phyloP scores from a whole-genome alignment of 2,888 invertebrate genomes.

The Torymus auratus region DNA sequence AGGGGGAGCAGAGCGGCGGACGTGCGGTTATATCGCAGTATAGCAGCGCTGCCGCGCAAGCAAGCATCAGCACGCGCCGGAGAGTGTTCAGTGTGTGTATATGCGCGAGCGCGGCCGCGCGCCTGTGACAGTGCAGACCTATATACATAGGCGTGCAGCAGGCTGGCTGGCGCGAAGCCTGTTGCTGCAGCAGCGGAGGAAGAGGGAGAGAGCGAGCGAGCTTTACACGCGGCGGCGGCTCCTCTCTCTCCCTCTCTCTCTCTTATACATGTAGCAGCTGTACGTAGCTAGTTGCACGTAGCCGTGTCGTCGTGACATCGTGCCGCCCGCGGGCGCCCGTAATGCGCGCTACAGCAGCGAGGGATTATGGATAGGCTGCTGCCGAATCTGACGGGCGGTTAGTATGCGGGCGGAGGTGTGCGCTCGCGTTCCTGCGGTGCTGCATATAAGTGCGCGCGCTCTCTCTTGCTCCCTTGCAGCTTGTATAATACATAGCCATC shows the following conservation, averaged over 20 bases:
- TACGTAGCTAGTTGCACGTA: too few relatives aligned
- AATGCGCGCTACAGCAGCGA: slow-evolving; percentile 70
- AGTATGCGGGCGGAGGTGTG: slow-evolving; percentile 58
- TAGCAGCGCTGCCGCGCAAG: neutral
- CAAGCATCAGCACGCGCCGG: slow-evolving; percentile 7
- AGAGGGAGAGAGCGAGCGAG: neutral
- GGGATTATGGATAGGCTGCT: slow-evolving; percentile 73
- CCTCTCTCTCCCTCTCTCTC: too few relatives aligned
- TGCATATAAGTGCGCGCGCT: too few relatives aligned
- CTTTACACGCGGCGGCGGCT: neutral
- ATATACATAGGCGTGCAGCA: neutral
- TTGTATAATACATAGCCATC: neutral
- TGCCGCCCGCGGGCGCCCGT: slow-evolving; percentile 60
- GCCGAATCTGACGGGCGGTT: slow-evolving; percentile 71
- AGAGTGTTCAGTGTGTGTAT: neutral
- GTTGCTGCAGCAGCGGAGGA: slow-evolving; percentile 16
- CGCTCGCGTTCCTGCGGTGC: too few relatives aligned
- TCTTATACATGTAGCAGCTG: too few relatives aligned
- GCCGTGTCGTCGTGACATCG: too few relatives aligned
- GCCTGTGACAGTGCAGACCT: neutral
- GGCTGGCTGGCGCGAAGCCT: slow-evolving; percentile 22
- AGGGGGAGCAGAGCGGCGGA: slow-evolving; percentile 64
- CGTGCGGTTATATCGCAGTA: slow-evolving; percentile 40
- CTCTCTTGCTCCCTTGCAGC: too few relatives aligned
- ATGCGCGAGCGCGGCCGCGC: too few relatives aligned